These are phyloP conservation scores for Apus apus DNA, from an alignment of 2,113 vertebrate genomes.

Conservation along the genomic window DNA sequence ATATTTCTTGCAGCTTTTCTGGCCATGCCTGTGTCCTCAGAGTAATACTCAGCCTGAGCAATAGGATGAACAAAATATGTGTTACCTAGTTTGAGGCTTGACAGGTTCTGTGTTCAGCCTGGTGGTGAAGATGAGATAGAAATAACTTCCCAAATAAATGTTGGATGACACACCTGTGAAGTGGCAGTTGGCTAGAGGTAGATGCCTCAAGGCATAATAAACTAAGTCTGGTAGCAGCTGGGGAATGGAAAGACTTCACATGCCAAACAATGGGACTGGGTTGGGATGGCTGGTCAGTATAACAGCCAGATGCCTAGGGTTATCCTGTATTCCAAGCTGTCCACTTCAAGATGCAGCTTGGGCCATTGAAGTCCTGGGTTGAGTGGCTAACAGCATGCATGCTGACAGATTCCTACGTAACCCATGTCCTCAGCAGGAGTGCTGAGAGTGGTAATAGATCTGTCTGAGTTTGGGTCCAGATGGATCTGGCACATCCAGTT, in stretches of 20 bases:
- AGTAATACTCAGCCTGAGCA: neutral
- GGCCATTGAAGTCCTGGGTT: neutral
- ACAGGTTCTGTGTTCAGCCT: neutral
- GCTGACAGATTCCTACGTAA: neutral
- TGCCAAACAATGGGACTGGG: neutral
- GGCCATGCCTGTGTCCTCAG: neutral
- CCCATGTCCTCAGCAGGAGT: neutral
- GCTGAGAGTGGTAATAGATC: neutral
- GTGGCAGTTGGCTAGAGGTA: neutral
- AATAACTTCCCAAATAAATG: neutral
- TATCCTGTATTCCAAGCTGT: neutral
- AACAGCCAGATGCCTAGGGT: neutral
- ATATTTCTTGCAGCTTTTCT: neutral
- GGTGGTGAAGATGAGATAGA: neutral
- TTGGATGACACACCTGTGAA: neutral
- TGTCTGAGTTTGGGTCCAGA: slow-evolving; percentile 33
- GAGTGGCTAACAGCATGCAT: neutral
- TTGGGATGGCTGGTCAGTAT: neutral
- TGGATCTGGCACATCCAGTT: neutral
- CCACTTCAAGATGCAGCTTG: neutral
- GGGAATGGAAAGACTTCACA: neutral
- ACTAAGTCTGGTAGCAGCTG: neutral
- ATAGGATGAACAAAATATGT: neutral
- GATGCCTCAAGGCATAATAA: neutral
- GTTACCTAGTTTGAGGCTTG: neutral